Base-by-base conservation (phyloP, 2,888 invertebrate genomes). In the Drosophila nigricruria region DNA sequence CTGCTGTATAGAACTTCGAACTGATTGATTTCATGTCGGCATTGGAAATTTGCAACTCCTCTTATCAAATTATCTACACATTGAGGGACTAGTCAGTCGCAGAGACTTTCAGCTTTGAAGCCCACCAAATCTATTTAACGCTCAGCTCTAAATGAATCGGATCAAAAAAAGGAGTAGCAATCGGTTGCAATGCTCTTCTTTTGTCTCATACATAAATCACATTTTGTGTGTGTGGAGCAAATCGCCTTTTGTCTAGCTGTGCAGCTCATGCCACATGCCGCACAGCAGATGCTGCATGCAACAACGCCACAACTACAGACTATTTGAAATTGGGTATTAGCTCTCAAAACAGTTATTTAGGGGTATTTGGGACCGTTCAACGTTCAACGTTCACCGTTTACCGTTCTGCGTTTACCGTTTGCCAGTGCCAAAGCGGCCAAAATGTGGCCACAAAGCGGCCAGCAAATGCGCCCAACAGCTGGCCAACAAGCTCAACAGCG, bases 391-490 rank as follows among this genome's bases (percentile, higher is more conserved):
- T 57, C 36, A 34, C 10, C 30, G 23, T 43, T 32, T 5, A 14
- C 30, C 43, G 38, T 42, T 56, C 10, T n/a, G 14, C 30, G 45
- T 34, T 57, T 10, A 43, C 34, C 43, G 45, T 42, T 57, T 3
- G 36, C 58, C 38, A 62, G 38, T 40, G 71, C 43, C 40, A 60
- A 67, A 50, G 64, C 61, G 69, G 68, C 83, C 73, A 64, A 76
- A 75, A 70, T 73, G 72, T 88, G 85, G 88, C 83, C 83, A 82
- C 82, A 81, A 81, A 66, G 73, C 79, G 88, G 73, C 82, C 84
- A 70, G 68, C 62, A 83, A 82, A 73, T 72, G 64, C 71, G 68
- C 58, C 70, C 70, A 84, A 72, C 84, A 84, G 78, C 84, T 81
- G 87, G 70, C 73, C 71, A 65, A 70, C 78, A 65, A 66, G 52